Evolutionary conservation across 2,888 invertebrate genomes (phyloP), one percentile per base, ranked within the genome.

Genomic region (Parelbella ahira): DNA sequence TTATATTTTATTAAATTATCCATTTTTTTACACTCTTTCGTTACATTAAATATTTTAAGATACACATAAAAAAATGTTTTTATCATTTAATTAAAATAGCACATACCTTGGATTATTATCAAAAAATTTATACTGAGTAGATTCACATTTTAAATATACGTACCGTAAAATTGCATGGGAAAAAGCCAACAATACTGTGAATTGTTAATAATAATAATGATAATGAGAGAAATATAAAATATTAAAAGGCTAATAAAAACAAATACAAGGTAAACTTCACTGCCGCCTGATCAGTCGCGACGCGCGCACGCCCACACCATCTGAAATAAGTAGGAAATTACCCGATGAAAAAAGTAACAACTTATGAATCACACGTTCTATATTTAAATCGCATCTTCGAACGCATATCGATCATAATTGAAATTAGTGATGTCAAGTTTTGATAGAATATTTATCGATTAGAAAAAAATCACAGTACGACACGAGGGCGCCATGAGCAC

Each of bases 321-420:
- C 60, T 62, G 60, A 49, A 63, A 61, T 43, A 28, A 50, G 36
- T 42, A 49, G 46, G 24, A 48, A 43, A 46, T 29, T 6, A 28
- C 7, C 3, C 3, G n/a, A 5, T 43, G 20, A 47, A 36, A 43
- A 47, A 50, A 44, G 41, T 20, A 21, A 36, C 41, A 45, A 49
- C 28, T 42, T 37, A 45, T 38, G 29, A 13, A 37, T 20, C 37
- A 23, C 7, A 37, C 20, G 8, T n/a, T n/a, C 27, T 34, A 48
- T 46, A 49, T 55, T 50, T 37, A 42, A 44, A 47, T 42, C 33
- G 45, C 48, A 54, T 54, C 53, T 46, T 55, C 54, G 53, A 62
- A 61, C 50, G 60, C 43, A 49, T 54, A 76, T 80, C 72, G 50
- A 76, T 80, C 72, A 73, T 56, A 72, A 69, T 69, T 60, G 65